A percentile compares a stretch with the other conserved stretches of the same genome.
These are phyloP conservation scores for Idaea straminata DNA, from an alignment of 2,888 invertebrate genomes.

Conservation along the genomic window DNA sequence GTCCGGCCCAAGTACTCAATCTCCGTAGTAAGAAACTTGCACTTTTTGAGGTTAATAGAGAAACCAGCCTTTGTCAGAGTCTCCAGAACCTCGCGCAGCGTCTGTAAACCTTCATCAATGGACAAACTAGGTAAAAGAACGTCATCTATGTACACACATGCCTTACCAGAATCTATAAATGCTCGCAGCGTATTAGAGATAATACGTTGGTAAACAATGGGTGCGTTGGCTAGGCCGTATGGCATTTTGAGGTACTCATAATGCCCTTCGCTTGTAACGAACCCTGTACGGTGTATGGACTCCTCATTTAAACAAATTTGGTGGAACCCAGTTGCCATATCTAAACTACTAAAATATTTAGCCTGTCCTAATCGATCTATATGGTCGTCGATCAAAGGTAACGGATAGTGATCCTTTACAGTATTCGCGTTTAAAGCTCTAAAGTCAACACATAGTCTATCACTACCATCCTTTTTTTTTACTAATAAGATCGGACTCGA, in stretches of 20 bases:
- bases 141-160: constrained; percentile 15
- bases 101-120: not conserved
- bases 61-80: not conserved
- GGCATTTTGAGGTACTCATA: constrained; percentile 25
- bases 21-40: constrained; percentile 10
- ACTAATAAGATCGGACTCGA: constrained; percentile 11
- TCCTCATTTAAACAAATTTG: no score
- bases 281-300: constrained; percentile 8
- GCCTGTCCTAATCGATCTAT: constrained; percentile 16
- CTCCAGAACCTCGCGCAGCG: not conserved
- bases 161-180: constrained; percentile 8
- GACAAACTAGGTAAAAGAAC: not conserved
- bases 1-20: not conserved
- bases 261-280: constrained; percentile 7
- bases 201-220: constrained; percentile 24
- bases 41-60: constrained; percentile 12
- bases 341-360: constrained; percentile 9
- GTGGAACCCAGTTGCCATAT: constrained; percentile 24
- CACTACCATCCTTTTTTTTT: constrained; percentile 10
- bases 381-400: constrained; percentile 21
- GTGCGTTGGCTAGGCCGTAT: no score
- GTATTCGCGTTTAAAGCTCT: constrained; percentile 10
- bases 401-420: constrained; percentile 22
- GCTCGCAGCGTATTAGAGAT: constrained; percentile 7
- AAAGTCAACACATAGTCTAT: constrained; percentile 2